Evolutionary conservation across 2,113 vertebrate genomes (phyloP).

Genomic region (Odontophorus gujanensis): DNA sequence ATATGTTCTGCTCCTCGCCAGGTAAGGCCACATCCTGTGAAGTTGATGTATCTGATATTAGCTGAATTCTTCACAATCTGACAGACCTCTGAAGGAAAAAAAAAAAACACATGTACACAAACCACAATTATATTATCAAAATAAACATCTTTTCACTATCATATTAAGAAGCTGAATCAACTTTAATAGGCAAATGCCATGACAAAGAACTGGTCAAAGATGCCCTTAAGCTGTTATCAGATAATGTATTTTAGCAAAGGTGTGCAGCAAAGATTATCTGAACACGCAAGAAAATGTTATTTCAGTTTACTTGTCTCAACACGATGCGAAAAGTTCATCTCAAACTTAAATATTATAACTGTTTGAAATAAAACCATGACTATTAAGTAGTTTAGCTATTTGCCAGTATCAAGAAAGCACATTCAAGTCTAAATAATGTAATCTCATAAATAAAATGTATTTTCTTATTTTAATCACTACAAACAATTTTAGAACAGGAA

Average conservation of each 20-base stretch:
- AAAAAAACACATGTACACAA: background rate
- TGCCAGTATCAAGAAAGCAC: background rate
- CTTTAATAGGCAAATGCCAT: background rate
- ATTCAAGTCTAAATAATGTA: background rate
- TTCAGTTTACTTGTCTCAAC: background rate
- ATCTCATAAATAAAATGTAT: background rate
- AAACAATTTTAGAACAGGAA: background rate
- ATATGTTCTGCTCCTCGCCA: slow-evolving; percentile 93
- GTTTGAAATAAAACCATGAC: background rate
- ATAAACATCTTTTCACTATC: background rate
- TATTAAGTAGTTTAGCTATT: background rate
- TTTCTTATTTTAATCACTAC: background rate
- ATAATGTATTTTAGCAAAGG: background rate
- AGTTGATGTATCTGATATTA: slow-evolving; percentile 87
- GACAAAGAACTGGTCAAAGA: background rate
- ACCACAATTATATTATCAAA: background rate
- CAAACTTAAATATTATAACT: background rate
- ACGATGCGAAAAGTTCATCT: background rate
- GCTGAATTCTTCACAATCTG: slow-evolving; percentile 91
- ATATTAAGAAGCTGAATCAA: background rate
- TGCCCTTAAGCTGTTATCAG: background rate
- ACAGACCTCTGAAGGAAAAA: slow-evolving; percentile 84
- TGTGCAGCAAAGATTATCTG: background rate
- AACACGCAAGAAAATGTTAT: background rate
- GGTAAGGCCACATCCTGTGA: slow-evolving; percentile 91